Conservation (phyloP, 2,888 invertebrate species). For the Camponotus fellah region DNA sequence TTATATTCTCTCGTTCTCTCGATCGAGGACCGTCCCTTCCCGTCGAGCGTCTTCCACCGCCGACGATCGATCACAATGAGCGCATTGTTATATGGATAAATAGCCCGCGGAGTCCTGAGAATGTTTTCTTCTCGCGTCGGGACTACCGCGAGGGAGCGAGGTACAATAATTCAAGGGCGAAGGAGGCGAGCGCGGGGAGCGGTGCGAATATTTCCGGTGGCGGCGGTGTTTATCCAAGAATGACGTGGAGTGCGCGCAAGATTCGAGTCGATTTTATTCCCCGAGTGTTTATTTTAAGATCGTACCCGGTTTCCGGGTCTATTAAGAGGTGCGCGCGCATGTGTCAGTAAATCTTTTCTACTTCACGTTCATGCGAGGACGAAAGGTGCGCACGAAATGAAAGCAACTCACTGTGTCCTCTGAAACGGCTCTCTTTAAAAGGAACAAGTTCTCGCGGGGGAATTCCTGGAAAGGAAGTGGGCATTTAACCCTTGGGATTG, state of each 20-base stretch:
- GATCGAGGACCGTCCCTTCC: slow-evolving; percentile 22
- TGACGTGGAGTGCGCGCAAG: slow-evolving; percentile 64
- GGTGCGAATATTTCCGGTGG: slow-evolving; percentile 64
- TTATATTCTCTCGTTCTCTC: slow-evolving; percentile 40
- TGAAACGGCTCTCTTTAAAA: slow-evolving; percentile 5
- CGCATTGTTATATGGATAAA: slow-evolving; percentile 55
- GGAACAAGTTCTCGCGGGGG: not conserved
- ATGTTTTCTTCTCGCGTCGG: slow-evolving; percentile 47
- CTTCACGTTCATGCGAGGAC: slow-evolving; percentile 16
- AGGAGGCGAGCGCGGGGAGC: slow-evolving; percentile 21
- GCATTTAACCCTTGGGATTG: not conserved
- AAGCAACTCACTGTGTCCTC: slow-evolving; percentile 49
- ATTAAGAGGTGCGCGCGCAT: slow-evolving; percentile 37
- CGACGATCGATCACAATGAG: slow-evolving; percentile 54
- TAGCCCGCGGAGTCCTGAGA: slow-evolving; percentile 45
- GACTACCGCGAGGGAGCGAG: slow-evolving; percentile 43
- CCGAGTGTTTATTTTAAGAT: slow-evolving; percentile 54
- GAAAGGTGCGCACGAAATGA: slow-evolving; percentile 46
- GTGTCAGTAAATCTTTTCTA: slow-evolving; percentile 27
- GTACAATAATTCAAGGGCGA: slow-evolving; percentile 59
- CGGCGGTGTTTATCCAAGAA: slow-evolving; percentile 69
- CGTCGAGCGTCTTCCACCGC: slow-evolving; percentile 18
- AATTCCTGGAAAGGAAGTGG: slow-evolving; percentile 27
- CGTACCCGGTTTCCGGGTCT: slow-evolving; percentile 49
- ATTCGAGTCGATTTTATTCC: slow-evolving; percentile 53